Conservation (phyloP, 2,113 vertebrate genomes). For the Pelvicachromis taeniatus region DNA sequence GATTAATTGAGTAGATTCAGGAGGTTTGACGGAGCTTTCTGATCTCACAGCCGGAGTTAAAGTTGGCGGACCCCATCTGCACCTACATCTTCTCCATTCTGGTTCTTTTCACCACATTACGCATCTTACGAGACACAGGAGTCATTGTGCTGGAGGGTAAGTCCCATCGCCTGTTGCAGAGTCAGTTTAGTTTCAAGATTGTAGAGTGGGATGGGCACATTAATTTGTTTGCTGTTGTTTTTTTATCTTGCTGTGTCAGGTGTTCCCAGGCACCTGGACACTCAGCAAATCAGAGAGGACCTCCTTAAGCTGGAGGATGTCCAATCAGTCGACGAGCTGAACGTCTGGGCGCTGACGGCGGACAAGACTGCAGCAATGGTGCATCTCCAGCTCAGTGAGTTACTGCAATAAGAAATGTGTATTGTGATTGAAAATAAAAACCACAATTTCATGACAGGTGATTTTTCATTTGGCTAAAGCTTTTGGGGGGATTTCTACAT, state of each 20-base stretch:
- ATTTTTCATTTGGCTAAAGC: background rate
- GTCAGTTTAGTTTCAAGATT: background rate
- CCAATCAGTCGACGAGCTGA: conserved; percentile 89
- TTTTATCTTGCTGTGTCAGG: conserved; percentile 64
- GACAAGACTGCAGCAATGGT: conserved; percentile 89
- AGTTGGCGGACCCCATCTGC: conserved; percentile 96
- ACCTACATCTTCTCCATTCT: conserved; percentile 94
- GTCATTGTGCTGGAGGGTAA: conserved; percentile 94
- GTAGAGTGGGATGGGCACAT: background rate
- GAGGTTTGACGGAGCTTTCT: background rate
- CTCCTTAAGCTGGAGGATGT: conserved; percentile 92
- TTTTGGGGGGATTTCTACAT: background rate
- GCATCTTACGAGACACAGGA: conserved; percentile 87
- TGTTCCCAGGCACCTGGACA: conserved; percentile 85
- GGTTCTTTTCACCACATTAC: conserved; percentile 90
- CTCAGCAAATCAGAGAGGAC: conserved; percentile 83
- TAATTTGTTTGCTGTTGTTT: background rate
- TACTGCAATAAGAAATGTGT: background rate
- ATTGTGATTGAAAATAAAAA: background rate
- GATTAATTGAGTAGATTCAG: background rate
- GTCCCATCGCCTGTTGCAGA: background rate
- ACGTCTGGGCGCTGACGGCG: conserved; percentile 91
- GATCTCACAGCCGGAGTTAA: conserved; percentile 86
- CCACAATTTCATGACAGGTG: rapidly evolving
- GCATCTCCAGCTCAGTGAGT: conserved; percentile 90